Base-by-base conservation (phyloP, 1,140 invertebrate species). In the Catajapyx aquilonaris region DNA sequence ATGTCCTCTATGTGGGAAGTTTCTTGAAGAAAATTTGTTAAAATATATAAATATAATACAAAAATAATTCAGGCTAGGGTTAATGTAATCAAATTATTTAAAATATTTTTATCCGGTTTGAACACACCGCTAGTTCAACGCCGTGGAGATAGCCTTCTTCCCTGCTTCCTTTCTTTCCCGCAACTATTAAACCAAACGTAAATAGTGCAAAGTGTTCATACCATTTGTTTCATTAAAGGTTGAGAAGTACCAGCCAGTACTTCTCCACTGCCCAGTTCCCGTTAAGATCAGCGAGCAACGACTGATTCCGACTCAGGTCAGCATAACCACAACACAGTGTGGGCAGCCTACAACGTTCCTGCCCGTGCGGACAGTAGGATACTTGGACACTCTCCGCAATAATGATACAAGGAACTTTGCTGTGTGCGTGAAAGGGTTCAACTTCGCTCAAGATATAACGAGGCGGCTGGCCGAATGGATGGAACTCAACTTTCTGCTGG, bases 401-500 rank as follows among this genome's bases (percentile, higher is more conserved):
- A 28, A 17, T 13, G n/a, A n/a, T 4, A 28, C 37, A n/a, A 45
- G 45, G 17, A 20, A 53, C 4, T 74, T 78, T 45, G 73, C 68
- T 2, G 52, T 79, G 20, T 79, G 75, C 47, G 68, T 77, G 1
- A 79, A 79, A 53, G 72, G 73, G 34, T 51, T 79, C 48, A 62
- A 67, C 39, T 78, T 76, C 47, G 44, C 57, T 22, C 31, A 46
- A n/a, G 70, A 77, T 44, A 66, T 74, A 35, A 66, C 69, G 2
- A 44, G 52, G 13, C 59, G 59, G 43, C 48, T 79, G 20, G 50
- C 75, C 2, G 70, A 76, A 49, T 79, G 76, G 68, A 62, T 79
- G 34, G 71, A 76, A 55, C 57, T 69, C 0, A 68, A 71, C 35
- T 62, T 61, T 39, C 56, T 74, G 35, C 55, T 79, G 4, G 74